Evolutionary conservation across 2,888 invertebrate species (phyloP), one percentile per base, ranked within the genome.

Genomic region (Deilephila porcellus): DNA sequence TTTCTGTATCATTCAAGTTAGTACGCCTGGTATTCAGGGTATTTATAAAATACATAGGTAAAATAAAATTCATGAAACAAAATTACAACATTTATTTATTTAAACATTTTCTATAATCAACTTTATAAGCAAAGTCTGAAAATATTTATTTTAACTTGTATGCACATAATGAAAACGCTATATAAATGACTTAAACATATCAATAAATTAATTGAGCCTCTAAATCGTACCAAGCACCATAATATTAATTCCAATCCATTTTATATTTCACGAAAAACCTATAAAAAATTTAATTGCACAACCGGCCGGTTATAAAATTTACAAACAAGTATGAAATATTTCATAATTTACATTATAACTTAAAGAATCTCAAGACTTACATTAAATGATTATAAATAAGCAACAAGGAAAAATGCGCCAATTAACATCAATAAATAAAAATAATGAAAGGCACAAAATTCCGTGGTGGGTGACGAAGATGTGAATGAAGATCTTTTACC

Each of bases 221-320:
- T 87, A 84, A 89, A 76, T 78, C 75, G 76, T 82, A 89, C 89
- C 88, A 89, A 86, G 81, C 88, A 90, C 90, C 91, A 81, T 81
- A 82, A 82, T 77, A 83, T 80, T 82, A 82, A 77, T 82, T 85
- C 78, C 78, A 82, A 85, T 85, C 78, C 76, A 79, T 81, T 83
- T 79, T 81, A 82, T 71, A 76, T 76, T 80, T 82, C 78, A 75
- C 80, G 76, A 84, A 84, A 45, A 84, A 77, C 83, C 82, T 83
- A 84, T 83, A 83, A 83, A 85, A 85, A 81, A 77, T 86, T 89
- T 87, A 83, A 94, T 94, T 94, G 94, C 94, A 94, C 94, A 90
- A 92, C 94, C 94, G 94, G 94, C 94, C 94, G 90, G 88, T 85
- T 81, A 84, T 83, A 85, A 87, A 85, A 85, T 87, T 80, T 88